Conservation (phyloP, 2,888 invertebrate species). For the Abrostola triplasia region DNA sequence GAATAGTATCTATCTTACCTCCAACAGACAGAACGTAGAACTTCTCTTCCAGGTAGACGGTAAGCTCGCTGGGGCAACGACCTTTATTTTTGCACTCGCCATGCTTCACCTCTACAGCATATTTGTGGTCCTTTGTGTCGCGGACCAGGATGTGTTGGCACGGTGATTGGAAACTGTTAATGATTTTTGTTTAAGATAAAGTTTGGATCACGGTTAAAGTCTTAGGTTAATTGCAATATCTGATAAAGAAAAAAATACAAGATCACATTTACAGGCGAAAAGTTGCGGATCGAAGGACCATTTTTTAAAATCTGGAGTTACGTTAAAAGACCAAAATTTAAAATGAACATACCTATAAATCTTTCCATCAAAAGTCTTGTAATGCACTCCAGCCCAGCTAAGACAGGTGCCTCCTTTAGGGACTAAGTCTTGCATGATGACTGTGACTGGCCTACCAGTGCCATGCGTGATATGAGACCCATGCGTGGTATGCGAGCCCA, state of each 20-base stretch:
- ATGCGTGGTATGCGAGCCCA: slow-evolving; percentile 10
- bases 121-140: slow-evolving; percentile 91
- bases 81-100: slow-evolving; percentile 73
- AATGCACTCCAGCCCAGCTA: slow-evolving; percentile 94
- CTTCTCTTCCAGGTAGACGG: slow-evolving; percentile 91
- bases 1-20: no score
- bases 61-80: slow-evolving; percentile 82
- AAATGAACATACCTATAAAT: slow-evolving; percentile 89
- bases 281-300: no score
- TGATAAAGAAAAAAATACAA: no score
- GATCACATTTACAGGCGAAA: no score
- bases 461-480: slow-evolving; percentile 20
- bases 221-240: no score
- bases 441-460: slow-evolving; percentile 51
- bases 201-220: no score
- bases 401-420: slow-evolving; percentile 92
- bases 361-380: slow-evolving; percentile 95
- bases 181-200: not conserved
- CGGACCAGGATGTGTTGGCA: slow-evolving; percentile 93
- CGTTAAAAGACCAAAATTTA: not conserved
- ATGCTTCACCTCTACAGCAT: slow-evolving; percentile 90
- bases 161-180: slow-evolving; percentile 91
- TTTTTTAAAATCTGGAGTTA: not conserved
- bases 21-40: slow-evolving; percentile 87
- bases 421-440: slow-evolving; percentile 76